Evolutionary conservation across 2,113 vertebrate species (phyloP).

Genomic region (Rostratula benghalensis): DNA sequence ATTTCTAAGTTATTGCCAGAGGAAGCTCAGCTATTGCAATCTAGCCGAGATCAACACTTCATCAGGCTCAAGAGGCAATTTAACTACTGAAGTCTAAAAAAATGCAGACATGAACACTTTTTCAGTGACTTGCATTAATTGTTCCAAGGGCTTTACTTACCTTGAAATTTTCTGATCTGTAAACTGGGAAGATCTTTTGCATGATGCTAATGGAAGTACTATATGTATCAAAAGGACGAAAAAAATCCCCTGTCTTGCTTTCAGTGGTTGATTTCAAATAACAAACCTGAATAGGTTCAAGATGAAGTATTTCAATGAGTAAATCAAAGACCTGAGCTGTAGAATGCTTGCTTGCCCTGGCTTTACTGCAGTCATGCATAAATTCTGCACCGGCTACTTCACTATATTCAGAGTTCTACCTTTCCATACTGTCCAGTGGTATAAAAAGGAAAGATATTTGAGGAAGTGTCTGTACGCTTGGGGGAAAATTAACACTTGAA

Average conservation of each 20-base stretch:
- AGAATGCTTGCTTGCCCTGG: not conserved
- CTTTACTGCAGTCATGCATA: not conserved
- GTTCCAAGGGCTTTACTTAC: not conserved
- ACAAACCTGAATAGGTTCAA: not conserved
- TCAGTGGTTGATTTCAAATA: not conserved
- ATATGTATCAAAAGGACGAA: not conserved
- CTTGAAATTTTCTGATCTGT: not conserved
- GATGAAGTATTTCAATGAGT: not conserved
- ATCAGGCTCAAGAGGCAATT: slow-evolving; percentile 4
- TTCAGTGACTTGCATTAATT: not conserved
- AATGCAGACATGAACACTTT: not conserved
- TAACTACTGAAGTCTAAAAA: not conserved
- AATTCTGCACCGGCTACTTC: not conserved
- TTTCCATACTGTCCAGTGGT: not conserved
- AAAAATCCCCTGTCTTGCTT: not conserved
- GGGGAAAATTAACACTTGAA: not conserved
- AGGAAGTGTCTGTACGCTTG: not conserved
- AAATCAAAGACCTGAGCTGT: not conserved
- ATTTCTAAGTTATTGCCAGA: slow-evolving; percentile 2
- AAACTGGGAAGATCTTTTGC: not conserved
- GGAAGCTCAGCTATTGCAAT: not conserved
- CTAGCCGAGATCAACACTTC: slow-evolving; percentile 10
- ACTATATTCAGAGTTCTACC: not conserved
- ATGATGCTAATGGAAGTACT: not conserved
- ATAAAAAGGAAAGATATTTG: not conserved